Evolutionary conservation across 2,797 vertebrate species (phyloP).

Genomic region (Sarcophilus harrisii): DNA sequence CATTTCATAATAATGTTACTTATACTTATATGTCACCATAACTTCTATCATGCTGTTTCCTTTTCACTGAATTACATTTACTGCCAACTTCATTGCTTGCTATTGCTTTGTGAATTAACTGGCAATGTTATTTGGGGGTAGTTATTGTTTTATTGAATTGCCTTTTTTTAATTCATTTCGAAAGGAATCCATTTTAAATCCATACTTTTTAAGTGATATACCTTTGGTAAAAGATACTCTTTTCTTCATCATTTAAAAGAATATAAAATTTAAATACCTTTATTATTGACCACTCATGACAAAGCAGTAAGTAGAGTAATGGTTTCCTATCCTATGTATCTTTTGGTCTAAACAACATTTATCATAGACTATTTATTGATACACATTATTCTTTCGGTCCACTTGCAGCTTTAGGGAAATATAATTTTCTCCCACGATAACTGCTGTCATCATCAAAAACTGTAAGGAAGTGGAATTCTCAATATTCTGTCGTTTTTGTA

Average conservation of each 20-base stretch:
- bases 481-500: neutral
- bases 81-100: neutral
- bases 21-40: neutral
- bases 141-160: neutral
- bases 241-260: neutral
- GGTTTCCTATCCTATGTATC: neutral
- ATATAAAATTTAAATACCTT: neutral
- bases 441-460: neutral
- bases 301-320: neutral
- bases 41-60: neutral
- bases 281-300: neutral
- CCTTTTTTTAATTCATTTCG: neutral
- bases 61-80: neutral
- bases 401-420: constrained; percentile 16
- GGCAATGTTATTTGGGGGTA: neutral
- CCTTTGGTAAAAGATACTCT: neutral
- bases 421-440: neutral
- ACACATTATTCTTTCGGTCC: neutral
- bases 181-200: neutral
- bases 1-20: neutral
- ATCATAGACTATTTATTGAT: neutral
- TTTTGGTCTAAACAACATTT: neutral
- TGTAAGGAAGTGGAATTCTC: neutral
- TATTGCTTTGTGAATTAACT: neutral
- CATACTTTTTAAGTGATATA: neutral